phyloP scores from a whole-genome alignment of 1,140 invertebrate genomes.

The Leucophenga varia region DNA sequence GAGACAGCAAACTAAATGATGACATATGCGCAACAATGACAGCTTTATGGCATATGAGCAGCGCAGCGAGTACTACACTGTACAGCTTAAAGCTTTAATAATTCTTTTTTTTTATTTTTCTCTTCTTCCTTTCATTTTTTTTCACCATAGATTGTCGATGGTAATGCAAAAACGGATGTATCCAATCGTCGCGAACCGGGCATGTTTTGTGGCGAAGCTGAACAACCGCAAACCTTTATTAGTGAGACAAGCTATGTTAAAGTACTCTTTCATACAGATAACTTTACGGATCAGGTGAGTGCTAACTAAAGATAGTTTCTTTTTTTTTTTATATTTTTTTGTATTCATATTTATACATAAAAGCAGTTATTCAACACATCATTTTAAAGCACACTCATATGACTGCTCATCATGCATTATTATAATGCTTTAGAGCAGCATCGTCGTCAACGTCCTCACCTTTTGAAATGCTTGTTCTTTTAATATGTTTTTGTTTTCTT shows the following conservation, averaged over 20 bases:
- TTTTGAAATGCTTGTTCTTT: not conserved
- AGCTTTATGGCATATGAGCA: slow-evolving; percentile 32
- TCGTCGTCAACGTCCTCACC: slow-evolving; percentile 7
- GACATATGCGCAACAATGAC: slow-evolving; percentile 19
- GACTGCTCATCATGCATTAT: too few species aligned
- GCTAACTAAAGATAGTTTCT: too few species aligned
- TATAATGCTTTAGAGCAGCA: too few species aligned
- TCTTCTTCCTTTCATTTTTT: too few species aligned
- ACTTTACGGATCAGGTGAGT: slow-evolving; percentile 88
- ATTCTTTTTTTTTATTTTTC: too few species aligned
- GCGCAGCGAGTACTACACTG: too few species aligned
- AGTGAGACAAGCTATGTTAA: slow-evolving; percentile 91
- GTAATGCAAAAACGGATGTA: slow-evolving; percentile 82
- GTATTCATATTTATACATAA: too few species aligned
- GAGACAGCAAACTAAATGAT: slow-evolving; percentile 25
- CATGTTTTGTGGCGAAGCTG: slow-evolving; percentile 88
- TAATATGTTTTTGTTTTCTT: too few species aligned
- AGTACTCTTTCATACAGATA: slow-evolving; percentile 86
- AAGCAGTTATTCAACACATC: too few species aligned
- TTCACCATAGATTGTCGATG: slow-evolving; percentile 70
- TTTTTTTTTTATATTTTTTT: too few species aligned
- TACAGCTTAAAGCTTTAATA: too few species aligned
- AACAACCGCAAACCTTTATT: slow-evolving; percentile 90
- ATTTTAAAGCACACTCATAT: too few species aligned
- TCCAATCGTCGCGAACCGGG: slow-evolving; percentile 83